These are phyloP conservation scores for Merodon equestris DNA, from an alignment of 2,888 invertebrate species.

Conservation along the genomic window DNA sequence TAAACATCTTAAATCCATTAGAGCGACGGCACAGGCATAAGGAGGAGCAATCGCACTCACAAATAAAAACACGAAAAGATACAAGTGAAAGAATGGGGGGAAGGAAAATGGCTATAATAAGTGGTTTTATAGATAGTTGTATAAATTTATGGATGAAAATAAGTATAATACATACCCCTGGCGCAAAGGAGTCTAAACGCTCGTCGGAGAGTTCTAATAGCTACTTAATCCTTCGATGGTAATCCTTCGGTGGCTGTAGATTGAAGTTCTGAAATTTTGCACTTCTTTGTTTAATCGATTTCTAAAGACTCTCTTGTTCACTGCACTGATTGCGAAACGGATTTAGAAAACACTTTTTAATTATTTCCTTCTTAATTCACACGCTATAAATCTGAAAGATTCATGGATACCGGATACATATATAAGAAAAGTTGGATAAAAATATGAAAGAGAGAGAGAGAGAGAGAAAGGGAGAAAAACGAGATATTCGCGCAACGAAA, in stretches of 20 bases:
- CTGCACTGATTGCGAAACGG: no score
- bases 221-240: constrained; percentile 42
- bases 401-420: constrained; percentile 17
- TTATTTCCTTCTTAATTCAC: constrained; percentile 33
- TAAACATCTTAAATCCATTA: constrained; percentile 68
- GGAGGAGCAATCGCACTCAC: background rate
- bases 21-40: constrained; percentile 25
- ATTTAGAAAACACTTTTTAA: constrained; percentile 26
- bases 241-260: constrained; percentile 57
- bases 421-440: constrained; percentile 1
- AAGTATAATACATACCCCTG: constrained; percentile 54
- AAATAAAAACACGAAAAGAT: no score
- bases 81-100: constrained; percentile 1
- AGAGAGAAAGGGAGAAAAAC: constrained; percentile 15
- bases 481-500: constrained; percentile 56
- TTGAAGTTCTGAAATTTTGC: background rate
- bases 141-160: background rate
- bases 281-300: no score
- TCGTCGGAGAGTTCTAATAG: constrained; percentile 25
- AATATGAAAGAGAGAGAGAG: no score
- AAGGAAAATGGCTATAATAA: constrained; percentile 47
- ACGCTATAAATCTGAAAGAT: constrained; percentile 31
- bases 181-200: constrained; percentile 35
- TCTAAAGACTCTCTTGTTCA: constrained; percentile 21
- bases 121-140: constrained; percentile 49